Evolutionary conservation across 2,888 invertebrate genomes (phyloP), one percentile per base, ranked within the genome.

Genomic region (Yponomeuta sedellus): DNA sequence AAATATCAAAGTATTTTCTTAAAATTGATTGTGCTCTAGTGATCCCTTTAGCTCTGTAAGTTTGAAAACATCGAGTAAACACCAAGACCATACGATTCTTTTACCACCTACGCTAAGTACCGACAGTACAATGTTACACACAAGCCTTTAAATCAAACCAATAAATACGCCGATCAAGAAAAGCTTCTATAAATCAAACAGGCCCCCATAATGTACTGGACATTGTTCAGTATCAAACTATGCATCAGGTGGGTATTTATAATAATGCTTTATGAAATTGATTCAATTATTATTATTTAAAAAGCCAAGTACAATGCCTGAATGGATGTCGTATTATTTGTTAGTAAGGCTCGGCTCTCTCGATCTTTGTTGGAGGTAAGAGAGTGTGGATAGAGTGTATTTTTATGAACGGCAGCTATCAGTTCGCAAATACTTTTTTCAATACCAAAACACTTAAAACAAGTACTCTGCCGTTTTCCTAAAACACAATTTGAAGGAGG

Each of bases 261-360:
- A 52, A 12, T 59, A 52, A 39, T 58, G 39, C 39, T 22, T 34
- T 34, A 28, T 20, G 75, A 77, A 77, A 87, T 88, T 83, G 88
- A 85, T 87, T 90, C 90, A 88, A 88, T 87, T 86, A 88, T 88
- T 88, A 81, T 85, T 86, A 89, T 88, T 89, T 89, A 88, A 87
- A 88, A 81, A 77, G 80, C 77, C 77, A 73, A 75, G 74, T 82
- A 89, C 87, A 89, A 89, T 84, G 80, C 77, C 68, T 83, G 85
- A 88, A 89, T 89, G 86, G 81, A 87, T 85, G 86, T 84, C 73
- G 70, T 74, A 81, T 81, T 90, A 88, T 90, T 89, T 90, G 90
- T 90, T 83, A 85, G 77, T 77, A 71, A 65, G 70, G 82, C 83
- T 84, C 85, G 83, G 81, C 82, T 19, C 82, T 82, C 81, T 77